Evolutionary conservation across 2,888 invertebrate genomes (phyloP), one percentile per base, ranked within the genome.

Genomic region (Caenorhabditis sp.): DNA sequence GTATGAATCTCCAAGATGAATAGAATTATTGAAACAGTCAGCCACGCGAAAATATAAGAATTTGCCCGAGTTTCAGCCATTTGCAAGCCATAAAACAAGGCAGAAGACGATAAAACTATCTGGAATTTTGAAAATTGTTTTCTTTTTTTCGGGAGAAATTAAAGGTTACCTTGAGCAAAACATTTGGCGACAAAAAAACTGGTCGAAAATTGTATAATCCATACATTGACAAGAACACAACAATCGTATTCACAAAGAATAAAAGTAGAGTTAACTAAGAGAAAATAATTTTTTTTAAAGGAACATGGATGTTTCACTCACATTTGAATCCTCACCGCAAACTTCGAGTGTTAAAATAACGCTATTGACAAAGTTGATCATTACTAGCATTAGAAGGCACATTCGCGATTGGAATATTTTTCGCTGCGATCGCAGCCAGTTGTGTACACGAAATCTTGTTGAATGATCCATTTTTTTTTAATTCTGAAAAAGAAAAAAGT

Each of bases 401-500:
- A 78, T 68, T 56, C 50, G 2, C 12, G 72, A 72, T 63, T 76
- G 74, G 53, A 78, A 72, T 31, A 75, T 54, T 67, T 78, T 78
- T 49, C 70, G 60, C 26, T 66, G 72, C 27, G 74, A 62, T 27
- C 77, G 59, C 25, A 78, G 62, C 77, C 77, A 78, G 27, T 66
- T 72, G 27, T 78, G 70, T 36, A 78, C 53, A 43, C 67, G 70
- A 58, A 75, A 78, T 36, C 68, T 63, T 49, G 77, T 78, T 23
- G 77, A 75, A 50, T 78, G 77, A 71, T 78, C 72, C 71, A 77
- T 75, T 63, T 64, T n/a, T n/a, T n/a, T n/a, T n/a, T n/a, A n/a
- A n/a, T n/a, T 58, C n/a, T 61, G 21, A 17, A 14, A 17, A 3
- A 17, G 17, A 43, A 43, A 43, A 7, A 17, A 2, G 7, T 17